Conservation (phyloP, 2,888 invertebrate genomes). For the Pollenia labialis region DNA sequence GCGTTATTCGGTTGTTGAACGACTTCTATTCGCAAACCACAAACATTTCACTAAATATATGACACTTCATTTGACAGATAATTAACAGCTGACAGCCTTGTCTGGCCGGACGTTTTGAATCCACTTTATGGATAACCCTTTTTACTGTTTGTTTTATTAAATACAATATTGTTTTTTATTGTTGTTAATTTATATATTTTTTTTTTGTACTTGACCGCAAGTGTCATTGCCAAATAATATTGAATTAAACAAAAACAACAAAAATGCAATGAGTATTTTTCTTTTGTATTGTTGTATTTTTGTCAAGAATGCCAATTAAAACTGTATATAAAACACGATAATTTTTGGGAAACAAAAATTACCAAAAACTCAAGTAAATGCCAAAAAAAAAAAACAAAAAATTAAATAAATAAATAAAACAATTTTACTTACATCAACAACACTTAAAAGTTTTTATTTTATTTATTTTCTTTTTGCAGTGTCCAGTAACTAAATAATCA, state of each 20-base stretch:
- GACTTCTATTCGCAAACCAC: no score
- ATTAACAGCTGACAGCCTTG: no score
- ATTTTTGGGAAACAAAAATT: conserved; percentile 75
- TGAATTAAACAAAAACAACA: conserved; percentile 78
- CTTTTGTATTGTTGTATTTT: conserved; percentile 6
- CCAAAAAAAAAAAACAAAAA: conserved; percentile 20
- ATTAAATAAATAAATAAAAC: not conserved
- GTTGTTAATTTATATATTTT: conserved; percentile 8
- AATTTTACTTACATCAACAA: conserved; percentile 40
- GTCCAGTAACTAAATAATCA: not conserved
- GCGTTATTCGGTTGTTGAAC: no score
- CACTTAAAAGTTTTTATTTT: conserved; percentile 18
- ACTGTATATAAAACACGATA: conserved; percentile 83
- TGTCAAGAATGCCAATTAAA: conserved; percentile 82
- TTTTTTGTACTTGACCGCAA: conserved; percentile 80
- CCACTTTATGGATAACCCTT: not conserved
- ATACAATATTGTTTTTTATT: conserved; percentile 7
- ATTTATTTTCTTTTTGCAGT: no score
- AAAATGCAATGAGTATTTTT: conserved; percentile 44
- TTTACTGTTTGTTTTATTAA: conserved; percentile 52
- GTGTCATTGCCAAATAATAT: conserved; percentile 80
- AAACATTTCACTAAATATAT: no score
- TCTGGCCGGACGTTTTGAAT: no score
- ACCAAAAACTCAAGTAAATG: conserved; percentile 53
- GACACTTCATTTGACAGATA: no score